These are phyloP conservation scores for Mellivora capensis DNA, from an alignment of 2,113 vertebrate species.

Conservation along the genomic window DNA sequence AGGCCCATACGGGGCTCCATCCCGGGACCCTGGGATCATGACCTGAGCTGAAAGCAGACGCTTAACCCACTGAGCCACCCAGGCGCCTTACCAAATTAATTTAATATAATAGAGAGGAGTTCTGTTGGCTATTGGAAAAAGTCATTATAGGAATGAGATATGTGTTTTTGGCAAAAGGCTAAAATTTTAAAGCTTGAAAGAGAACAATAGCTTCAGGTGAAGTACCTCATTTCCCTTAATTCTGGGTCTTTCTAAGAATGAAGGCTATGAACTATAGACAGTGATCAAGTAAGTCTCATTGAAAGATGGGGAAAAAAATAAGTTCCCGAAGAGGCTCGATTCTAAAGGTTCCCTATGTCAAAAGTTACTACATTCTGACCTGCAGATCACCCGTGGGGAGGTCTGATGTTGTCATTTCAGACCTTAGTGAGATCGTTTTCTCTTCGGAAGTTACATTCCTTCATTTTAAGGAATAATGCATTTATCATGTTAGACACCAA, in stretches of 20 bases:
- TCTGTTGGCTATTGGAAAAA: slow-evolving; percentile 49
- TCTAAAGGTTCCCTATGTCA: slow-evolving; percentile 48
- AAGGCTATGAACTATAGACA: slow-evolving; percentile 64
- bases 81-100: no score
- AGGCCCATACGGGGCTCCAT: no score
- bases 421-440: neutral
- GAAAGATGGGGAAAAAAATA: slow-evolving; percentile 35
- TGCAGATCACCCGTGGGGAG: neutral
- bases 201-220: neutral
- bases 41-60: no score
- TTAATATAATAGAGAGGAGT: neutral
- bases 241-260: slow-evolving; percentile 56
- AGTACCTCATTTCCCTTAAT: slow-evolving; percentile 31
- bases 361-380: neutral
- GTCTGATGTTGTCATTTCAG: neutral
- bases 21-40: no score
- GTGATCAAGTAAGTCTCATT: slow-evolving; percentile 32
- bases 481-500: neutral
- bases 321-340: slow-evolving; percentile 18
- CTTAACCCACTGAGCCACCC: no score
- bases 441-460: neutral
- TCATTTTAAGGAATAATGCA: neutral
- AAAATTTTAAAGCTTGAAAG: slow-evolving; percentile 38
- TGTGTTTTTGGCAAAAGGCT: neutral
- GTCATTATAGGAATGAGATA: slow-evolving; percentile 13